Base-by-base conservation (phyloP, 23 tunicate genomes). In the Botrylloides violaceus region DNA sequence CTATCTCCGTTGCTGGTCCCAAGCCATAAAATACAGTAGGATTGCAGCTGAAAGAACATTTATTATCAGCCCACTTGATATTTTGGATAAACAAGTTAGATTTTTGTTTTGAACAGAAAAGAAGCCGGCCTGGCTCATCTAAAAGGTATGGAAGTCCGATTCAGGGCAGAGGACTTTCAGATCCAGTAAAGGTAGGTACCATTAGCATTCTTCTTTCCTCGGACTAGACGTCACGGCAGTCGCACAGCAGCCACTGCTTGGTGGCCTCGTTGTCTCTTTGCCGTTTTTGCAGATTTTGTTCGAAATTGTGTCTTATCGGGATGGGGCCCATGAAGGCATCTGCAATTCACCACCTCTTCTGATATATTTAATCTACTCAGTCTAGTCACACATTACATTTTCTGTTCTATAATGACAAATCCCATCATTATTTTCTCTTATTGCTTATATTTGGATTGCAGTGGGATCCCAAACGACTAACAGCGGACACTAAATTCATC, bases 391-490 rank as follows among this genome's bases (percentile, higher is more conserved):
- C 55, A 47, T 47, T 12, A 18, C 12, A 47, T 47, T 12, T 47
- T 47, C 18, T 47, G 18, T 47, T 47, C 12, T 47, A 47, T 12
- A 12, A 47, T 12, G 15, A 47, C 24, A 15, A 24, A n/a, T 59
- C 21, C 12, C 19, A 12, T 12, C 12, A 18, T 47, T 47, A 18
- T 47, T 47, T 47, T 47, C 18, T 18, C 18, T 47, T 47, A n/a
- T n/a, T n/a, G n/a, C n/a, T n/a, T n/a, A 29, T 58, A 4, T 58
- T 28, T 58, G 62, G 23, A n/a, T 61, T 75, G 12, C 70, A 90
- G 83, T 90, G 97, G 97, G 85, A 90, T 75, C 97, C 97, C 15
- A 60, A 89, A 7, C 32, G 75, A n/a, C 66, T 90, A 24, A 83
- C 80, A 9, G 32, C 73, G 27, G 77, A 79, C 20, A 71, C 90